Evolutionary conservation across 2,113 vertebrate genomes (phyloP).

Genomic region (Fulica atra): DNA sequence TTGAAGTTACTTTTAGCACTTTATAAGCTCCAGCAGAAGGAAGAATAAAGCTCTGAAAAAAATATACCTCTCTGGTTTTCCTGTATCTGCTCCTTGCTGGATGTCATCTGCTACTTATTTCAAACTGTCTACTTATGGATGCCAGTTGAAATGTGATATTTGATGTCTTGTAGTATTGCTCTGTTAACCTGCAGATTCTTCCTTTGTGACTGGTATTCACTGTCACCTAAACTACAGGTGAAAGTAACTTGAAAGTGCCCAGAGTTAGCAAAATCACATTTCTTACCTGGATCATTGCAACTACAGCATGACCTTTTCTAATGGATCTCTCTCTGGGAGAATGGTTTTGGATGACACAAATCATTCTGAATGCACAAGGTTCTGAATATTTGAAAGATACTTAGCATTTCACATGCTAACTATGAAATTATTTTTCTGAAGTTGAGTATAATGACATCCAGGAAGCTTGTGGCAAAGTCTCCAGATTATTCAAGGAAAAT

Average conservation of each 20-base stretch:
- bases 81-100: not conserved
- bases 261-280: not conserved
- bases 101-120: not conserved
- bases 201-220: not conserved
- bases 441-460: not conserved
- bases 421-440: not conserved
- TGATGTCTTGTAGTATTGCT: not conserved
- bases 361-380: not conserved
- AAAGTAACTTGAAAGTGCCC: not conserved
- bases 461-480: not conserved
- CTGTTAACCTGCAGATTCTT: not conserved
- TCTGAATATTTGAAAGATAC: not conserved
- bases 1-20: not conserved
- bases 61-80: not conserved
- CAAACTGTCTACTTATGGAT: not conserved
- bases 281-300: not conserved
- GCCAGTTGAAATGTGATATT: not conserved
- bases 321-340: not conserved
- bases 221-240: not conserved
- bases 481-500: conserved; percentile 22
- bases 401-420: not conserved
- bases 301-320: not conserved
- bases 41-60: not conserved
- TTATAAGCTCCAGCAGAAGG: not conserved
- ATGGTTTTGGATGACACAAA: not conserved